phyloP scores from a whole-genome alignment of 2,888 invertebrate species.

The Andrena praecox region DNA sequence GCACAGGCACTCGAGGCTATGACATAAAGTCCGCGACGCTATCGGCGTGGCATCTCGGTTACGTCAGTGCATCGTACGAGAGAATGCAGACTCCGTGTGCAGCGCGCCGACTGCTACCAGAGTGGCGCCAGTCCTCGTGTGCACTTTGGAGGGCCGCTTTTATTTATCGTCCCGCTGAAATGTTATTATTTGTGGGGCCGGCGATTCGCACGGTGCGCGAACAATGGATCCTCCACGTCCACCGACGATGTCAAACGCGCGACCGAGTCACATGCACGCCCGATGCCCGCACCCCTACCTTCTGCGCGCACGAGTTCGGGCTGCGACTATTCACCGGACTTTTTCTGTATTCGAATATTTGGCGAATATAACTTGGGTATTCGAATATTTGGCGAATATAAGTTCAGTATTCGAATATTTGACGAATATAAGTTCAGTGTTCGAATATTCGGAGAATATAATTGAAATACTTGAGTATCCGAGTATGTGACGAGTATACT shows the following conservation, averaged over 20 bases:
- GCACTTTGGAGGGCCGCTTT: slow-evolving; percentile 47
- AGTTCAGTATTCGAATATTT: too few species aligned
- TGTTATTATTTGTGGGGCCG: slow-evolving; percentile 74
- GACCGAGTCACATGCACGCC: slow-evolving; percentile 71
- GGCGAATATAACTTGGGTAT: too few species aligned
- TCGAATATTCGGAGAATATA: too few species aligned
- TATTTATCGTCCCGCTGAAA: slow-evolving; percentile 74
- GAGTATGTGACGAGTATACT: too few species aligned
- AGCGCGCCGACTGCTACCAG: slow-evolving; percentile 2
- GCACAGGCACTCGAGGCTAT: slow-evolving; percentile 24
- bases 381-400: too few species aligned
- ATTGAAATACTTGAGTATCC: too few species aligned
- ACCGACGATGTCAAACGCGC: slow-evolving; percentile 72
- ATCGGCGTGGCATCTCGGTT: slow-evolving; percentile 50
- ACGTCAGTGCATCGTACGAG: slow-evolving; percentile 47
- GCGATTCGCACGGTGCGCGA: slow-evolving; percentile 74
- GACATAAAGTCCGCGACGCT: slow-evolving; percentile 41
- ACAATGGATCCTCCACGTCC: slow-evolving; percentile 75
- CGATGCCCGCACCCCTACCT: slow-evolving; percentile 49
- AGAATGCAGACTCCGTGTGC: slow-evolving; percentile 30
- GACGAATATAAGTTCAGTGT: too few species aligned
- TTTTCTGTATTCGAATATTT: too few species aligned
- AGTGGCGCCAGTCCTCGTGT: slow-evolving; percentile 66
- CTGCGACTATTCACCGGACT: too few species aligned
- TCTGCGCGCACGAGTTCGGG: slow-evolving; percentile 46